Conservation (phyloP, 2,888 invertebrate genomes). For the Liopterus haemorrhoidalis region DNA sequence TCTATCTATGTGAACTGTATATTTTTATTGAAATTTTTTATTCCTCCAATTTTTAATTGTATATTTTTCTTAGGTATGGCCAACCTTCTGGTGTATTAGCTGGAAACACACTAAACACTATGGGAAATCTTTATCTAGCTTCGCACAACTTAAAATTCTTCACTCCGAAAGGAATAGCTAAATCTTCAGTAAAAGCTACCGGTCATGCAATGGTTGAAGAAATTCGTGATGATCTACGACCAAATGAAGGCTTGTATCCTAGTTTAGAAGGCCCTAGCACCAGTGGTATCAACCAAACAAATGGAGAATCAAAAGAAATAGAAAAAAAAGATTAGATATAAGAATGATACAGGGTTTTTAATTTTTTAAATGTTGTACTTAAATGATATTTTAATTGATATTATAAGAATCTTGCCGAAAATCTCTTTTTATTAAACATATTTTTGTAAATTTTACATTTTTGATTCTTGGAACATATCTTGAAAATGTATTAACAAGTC, state of each 20-base stretch:
- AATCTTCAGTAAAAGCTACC: slow-evolving; percentile 56
- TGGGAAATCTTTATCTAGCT: slow-evolving; percentile 63
- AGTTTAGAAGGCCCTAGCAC: slow-evolving; percentile 16
- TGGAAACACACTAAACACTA: slow-evolving; percentile 59
- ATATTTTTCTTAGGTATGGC: slow-evolving; percentile 55
- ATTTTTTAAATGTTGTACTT: too few relatives aligned
- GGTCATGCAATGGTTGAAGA: slow-evolving; percentile 52
- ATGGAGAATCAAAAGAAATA: too few relatives aligned
- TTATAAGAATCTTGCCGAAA: too few relatives aligned
- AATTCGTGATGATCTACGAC: slow-evolving; percentile 10
- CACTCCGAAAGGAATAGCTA: slow-evolving; percentile 61
- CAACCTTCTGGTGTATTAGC: slow-evolving; percentile 59
- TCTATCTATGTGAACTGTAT: background rate
- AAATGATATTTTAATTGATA: too few relatives aligned
- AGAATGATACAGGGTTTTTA: too few relatives aligned
- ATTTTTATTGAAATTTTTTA: slow-evolving; percentile 7
- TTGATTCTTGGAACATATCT: too few relatives aligned
- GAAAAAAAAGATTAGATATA: too few relatives aligned
- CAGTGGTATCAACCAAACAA: too few relatives aligned
- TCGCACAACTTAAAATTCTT: slow-evolving; percentile 60
- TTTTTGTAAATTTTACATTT: too few relatives aligned
- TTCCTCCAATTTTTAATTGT: background rate
- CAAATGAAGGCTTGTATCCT: slow-evolving; percentile 8
- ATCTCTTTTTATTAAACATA: too few relatives aligned
- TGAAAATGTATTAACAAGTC: too few relatives aligned